Base-by-base conservation (phyloP, 2,888 invertebrate species). In the Polia nebulosa region DNA sequence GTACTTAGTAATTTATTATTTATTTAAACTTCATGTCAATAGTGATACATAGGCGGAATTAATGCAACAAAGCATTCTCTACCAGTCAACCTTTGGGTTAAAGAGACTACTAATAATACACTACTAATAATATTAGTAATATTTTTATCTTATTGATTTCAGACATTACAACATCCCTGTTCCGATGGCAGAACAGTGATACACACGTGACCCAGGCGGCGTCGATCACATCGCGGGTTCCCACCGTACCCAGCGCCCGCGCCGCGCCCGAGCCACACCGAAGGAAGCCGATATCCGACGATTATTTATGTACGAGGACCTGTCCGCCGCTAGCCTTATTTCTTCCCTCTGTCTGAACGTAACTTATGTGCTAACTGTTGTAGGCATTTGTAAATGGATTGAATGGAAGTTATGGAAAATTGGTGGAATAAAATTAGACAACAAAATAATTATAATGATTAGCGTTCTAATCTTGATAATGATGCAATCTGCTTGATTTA, bases 271-370 rank as follows among this genome's bases (percentile, higher is more conserved):
- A 52, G 52, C 32, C 52, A 13, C 34, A 7, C 22, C 76, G 80
- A 70, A 91, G 92, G 92, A 92, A 91, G 90, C 88, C 86, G 89
- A 86, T 91, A 90, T 92, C 84, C 82, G 82, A 83, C 80, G 81
- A 74, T 85, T 82, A 84, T 85, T 84, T 82, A 85, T 91, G 89
- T 88, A 45, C 80, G 25, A 80, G 76, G 62, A 85, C 83, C 82
- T 84, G 82, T 85, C 85, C 72, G 85, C 86, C 85, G 79, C 86
- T 82, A 86, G 88, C 86, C 83, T 87, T 85, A 82, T 87, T 85
- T 85, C 88, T 85, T 84, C 79, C 76, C 72, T 65, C 76, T 72
- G 81, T 68, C 77, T 79, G 64, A 70, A 63, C 55, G 44, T 62
- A 71, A 76, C 75, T 70, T 72, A 76, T 72, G 39, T 77, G 36